Base-by-base conservation (phyloP, 2,113 vertebrate species). In the Dasyprocta punctata region DNA sequence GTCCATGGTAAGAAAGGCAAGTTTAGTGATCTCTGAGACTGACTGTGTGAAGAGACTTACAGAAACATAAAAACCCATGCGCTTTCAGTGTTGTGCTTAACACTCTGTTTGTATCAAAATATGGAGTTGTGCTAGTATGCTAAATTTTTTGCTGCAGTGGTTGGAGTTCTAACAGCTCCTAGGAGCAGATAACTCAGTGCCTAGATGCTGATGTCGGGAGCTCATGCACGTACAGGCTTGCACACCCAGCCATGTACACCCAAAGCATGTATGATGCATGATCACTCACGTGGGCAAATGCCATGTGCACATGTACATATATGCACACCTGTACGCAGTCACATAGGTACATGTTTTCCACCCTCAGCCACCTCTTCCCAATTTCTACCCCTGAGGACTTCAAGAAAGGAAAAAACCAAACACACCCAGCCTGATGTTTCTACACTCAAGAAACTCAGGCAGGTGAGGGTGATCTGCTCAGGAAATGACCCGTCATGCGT, bases 91-190 rank as follows among this genome's bases (percentile, higher is more conserved):
- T 49, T 30, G 61, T 30, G 88, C 44, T 82, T 94, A 71, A 47
- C 86, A 60, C 85, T 95, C 81, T 7, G 0, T 41, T 90, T 96
- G 92, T 87, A 94, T 84, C 73, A 83, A 56, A 96, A 89, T 41
- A 82, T 49, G 85, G 90, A 69, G 47, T 84, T 69, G 84, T 92
- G 81, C 56, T 69, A 90, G 61, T 75, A 41, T 4, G 10, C 86
- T 60, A 38, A 2, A 36, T 69, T 67, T 60, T 93, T 93, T 20
- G 60, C 83, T 86, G 1, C 9, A 22, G 14, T 47, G 49, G 83
- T 49, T 83, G 24, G 89, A 41, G 60, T n/a, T 86, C 61, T 81
- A 86, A 54, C 56, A 92, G 7, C 81, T 28, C 77, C 88, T n/a
- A 63, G 49, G 77, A 44, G 67, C 82, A 61, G 81, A 67, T 52